phyloP scores from a whole-genome alignment of 2,888 invertebrate genomes.

The Syritta pipiens region DNA sequence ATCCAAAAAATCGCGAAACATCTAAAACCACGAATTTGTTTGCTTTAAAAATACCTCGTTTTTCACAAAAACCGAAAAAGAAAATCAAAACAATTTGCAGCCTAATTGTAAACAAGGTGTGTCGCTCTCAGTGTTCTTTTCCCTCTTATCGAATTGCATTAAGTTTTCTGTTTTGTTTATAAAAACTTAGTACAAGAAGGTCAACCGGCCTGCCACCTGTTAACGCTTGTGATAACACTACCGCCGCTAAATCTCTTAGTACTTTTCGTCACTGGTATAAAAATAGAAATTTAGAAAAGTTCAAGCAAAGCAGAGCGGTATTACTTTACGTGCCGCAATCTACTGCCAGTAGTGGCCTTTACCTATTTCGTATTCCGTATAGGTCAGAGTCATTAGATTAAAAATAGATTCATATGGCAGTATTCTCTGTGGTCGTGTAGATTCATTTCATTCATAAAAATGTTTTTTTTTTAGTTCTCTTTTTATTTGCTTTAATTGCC shows the following conservation, averaged over 20 bases:
- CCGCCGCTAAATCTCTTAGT: neutral
- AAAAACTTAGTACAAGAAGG: constrained; percentile 42
- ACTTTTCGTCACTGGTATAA: constrained; percentile 2
- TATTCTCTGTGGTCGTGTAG: constrained; percentile 2
- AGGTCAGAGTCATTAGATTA: constrained; percentile 58
- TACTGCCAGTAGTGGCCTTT: neutral
- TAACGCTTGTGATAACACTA: constrained; percentile 42
- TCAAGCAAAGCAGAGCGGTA: constrained; percentile 9
- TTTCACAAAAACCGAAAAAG: too few species aligned
- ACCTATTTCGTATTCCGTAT: neutral
- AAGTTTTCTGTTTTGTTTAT: constrained; percentile 28
- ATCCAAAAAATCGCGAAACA: too few species aligned
- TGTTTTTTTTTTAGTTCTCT: constrained; percentile 9
- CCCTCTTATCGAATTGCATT: neutral
- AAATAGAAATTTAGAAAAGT: constrained; percentile 31
- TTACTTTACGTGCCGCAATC: constrained; percentile 1
- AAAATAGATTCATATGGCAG: constrained; percentile 43
- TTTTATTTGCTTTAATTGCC: constrained; percentile 37
- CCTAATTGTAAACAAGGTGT: neutral
- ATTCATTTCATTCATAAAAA: constrained; percentile 48
- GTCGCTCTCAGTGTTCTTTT: neutral
- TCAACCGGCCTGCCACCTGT: constrained; percentile 41
- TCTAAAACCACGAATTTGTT: too few species aligned
- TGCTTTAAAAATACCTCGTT: too few species aligned
- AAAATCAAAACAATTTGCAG: neutral